Conservation (phyloP, 1,140 invertebrate species). For the Heliconius congener region DNA sequence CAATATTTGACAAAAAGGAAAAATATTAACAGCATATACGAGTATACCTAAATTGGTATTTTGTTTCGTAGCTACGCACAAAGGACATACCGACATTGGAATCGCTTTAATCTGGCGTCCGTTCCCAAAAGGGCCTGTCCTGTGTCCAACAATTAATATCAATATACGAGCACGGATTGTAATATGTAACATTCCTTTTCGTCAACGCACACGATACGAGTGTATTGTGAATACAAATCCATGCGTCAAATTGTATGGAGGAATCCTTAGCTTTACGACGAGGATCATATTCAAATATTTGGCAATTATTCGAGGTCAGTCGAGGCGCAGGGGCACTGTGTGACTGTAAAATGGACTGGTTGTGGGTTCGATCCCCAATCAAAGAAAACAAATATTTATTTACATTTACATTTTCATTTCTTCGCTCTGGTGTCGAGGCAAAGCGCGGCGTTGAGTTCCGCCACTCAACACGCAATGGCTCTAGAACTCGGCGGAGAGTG, state of each 20-base stretch:
- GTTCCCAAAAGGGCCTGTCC: slow-evolving; percentile 44
- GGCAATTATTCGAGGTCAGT: not conserved
- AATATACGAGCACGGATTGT: slow-evolving; percentile 40
- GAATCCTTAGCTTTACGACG: not conserved
- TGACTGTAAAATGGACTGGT: no score
- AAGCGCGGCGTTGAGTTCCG: no score
- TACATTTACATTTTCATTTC: no score
- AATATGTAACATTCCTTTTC: slow-evolving; percentile 30
- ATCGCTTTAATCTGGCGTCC: slow-evolving; percentile 57
- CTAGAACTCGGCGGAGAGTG: no score
- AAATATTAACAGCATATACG: slow-evolving; percentile 8
- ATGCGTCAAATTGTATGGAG: not conserved
- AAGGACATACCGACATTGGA: slow-evolving; percentile 59
- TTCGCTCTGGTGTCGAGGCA: no score
- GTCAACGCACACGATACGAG: not conserved
- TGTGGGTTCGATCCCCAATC: no score
- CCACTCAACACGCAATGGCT: no score
- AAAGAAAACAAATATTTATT: no score
- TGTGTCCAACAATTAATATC: slow-evolving; percentile 61
- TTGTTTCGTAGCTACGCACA: slow-evolving; percentile 45
- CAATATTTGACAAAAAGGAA: not conserved
- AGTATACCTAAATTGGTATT: slow-evolving; percentile 1
- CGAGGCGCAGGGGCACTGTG: no score
- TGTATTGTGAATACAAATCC: slow-evolving; percentile 10
- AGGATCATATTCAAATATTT: not conserved